Conservation (phyloP, 2,888 invertebrate species). For the Onchidella celtica region DNA sequence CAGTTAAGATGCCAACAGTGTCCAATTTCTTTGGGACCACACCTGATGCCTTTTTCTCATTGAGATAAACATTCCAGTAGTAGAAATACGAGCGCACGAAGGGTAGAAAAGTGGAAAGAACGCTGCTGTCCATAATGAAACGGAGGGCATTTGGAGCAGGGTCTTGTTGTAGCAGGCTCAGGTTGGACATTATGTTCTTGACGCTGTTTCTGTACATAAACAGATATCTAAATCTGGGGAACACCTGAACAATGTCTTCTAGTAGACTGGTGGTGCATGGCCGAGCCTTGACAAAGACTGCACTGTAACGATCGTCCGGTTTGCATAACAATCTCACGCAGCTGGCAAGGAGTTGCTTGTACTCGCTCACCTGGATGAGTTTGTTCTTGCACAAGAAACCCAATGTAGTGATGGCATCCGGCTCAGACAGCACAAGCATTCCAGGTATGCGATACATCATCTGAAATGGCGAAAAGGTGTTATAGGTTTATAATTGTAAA, state of each 20-base stretch:
- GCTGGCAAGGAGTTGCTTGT: constrained; percentile 68
- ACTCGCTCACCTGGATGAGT: constrained; percentile 65
- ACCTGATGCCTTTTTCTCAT: constrained; percentile 62
- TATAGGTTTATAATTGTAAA: too few relatives aligned
- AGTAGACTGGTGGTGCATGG: constrained; percentile 69
- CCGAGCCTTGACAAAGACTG: constrained; percentile 67
- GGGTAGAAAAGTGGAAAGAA: constrained; percentile 67
- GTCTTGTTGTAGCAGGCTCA: constrained; percentile 65
- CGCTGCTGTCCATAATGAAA: constrained; percentile 66
- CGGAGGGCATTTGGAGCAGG: constrained; percentile 64
- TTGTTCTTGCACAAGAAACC: constrained; percentile 64
- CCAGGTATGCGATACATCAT: constrained; percentile 64
- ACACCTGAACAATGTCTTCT: constrained; percentile 64
- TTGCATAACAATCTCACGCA: constrained; percentile 71
- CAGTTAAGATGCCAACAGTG: constrained; percentile 67
- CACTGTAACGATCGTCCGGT: constrained; percentile 69
- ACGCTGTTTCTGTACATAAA: constrained; percentile 73
- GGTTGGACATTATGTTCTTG: constrained; percentile 67
- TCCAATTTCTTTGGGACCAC: constrained; percentile 59
- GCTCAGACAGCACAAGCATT: constrained; percentile 68
- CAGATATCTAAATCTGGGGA: constrained; percentile 68
- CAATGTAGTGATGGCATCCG: constrained; percentile 70
- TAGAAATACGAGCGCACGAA: constrained; percentile 64
- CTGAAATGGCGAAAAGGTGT: constrained; percentile 30
- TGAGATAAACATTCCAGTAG: constrained; percentile 61